A percentile compares a stretch with the other conserved stretches of the same genome.
Conservation (phyloP, 2,888 invertebrate genomes). For the Scaptomyza tumidula region DNA sequence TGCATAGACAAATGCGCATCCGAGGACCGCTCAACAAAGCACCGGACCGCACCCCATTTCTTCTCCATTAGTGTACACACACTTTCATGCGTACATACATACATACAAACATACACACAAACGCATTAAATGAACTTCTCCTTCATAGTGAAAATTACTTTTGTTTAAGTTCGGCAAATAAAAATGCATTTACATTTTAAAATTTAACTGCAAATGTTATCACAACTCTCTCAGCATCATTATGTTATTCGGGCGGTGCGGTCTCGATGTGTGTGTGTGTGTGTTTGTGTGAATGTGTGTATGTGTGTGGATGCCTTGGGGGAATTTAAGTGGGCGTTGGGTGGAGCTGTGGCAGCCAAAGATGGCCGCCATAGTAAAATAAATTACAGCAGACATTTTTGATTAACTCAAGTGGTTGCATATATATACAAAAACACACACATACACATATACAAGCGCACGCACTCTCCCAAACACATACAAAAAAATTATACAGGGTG, state of each 20-base stretch:
- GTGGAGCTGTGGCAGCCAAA: constrained; percentile 56
- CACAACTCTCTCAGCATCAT: constrained; percentile 40
- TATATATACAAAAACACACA: constrained; percentile 55
- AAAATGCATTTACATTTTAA: constrained; percentile 46
- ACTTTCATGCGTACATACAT: constrained; percentile 13
- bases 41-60: constrained; percentile 47
- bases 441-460: constrained; percentile 20
- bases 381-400: constrained; percentile 84
- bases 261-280: neutral
- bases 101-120: constrained; percentile 28
- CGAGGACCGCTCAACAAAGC: neutral
- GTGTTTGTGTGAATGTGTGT: too few species aligned
- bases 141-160: constrained; percentile 40
- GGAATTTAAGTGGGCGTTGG: constrained; percentile 6
- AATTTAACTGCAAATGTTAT: constrained; percentile 49
- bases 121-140: constrained; percentile 16
- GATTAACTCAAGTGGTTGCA: constrained; percentile 82
- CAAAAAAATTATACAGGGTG: constrained; percentile 66
- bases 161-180: constrained; percentile 40
- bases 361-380: constrained; percentile 82
- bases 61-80: constrained; percentile 20
- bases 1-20: constrained; percentile 45
- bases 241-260: neutral
- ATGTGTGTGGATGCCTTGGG: neutral
- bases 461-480: constrained; percentile 10